Base-by-base conservation (phyloP, 2,113 vertebrate species). In the Oryzias woworae region DNA sequence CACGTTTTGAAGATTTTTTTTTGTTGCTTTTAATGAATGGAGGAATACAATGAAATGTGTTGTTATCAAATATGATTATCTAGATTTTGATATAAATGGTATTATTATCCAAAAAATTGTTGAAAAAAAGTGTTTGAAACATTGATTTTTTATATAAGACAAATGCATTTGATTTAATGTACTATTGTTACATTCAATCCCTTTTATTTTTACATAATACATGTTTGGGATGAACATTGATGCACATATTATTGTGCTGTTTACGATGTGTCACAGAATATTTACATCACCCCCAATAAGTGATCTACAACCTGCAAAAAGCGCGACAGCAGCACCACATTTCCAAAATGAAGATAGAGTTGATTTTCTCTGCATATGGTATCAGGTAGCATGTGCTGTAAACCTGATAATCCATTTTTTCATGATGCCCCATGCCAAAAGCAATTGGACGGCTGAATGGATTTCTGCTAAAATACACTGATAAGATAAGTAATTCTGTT, bases 301-400 rank as follows among this genome's bases (percentile, higher is more conserved):
- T 62, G 69, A 84, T 65, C 70, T 51, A 28, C 55, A 79, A 76
- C 79, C 65, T 75, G 62, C 47, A 70, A 66, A 70, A 58, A 63
- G 31, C 1, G 0, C 47, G 14, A 24, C 8, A 24, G n/a, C 10
- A 4, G 4, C 14, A 1, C 20, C 20, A 51, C 24, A 47, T 65
- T 36, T 64, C 13, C 52, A 50, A 42, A 47, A n/a, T 59, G 23
- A 54, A 74, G 51, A 78, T 31, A n/a, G 62, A 78, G 69, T 78
- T 73, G 65, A 84, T 79, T 84, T 65, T 63, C 75, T 10, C 82
- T 80, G 81, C 79, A 87, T 83, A 83, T 69, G 67, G 63, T 73
- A 78, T 73, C 59, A 47, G 47, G 50, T 41, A 28, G 53, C 69
- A 63, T 68, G 70, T 70, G 72, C 31, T 58, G 61, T 70, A 80